These are phyloP conservation scores for Pandemis heparana DNA, from an alignment of 2,888 invertebrate species.

Conservation along the genomic window DNA sequence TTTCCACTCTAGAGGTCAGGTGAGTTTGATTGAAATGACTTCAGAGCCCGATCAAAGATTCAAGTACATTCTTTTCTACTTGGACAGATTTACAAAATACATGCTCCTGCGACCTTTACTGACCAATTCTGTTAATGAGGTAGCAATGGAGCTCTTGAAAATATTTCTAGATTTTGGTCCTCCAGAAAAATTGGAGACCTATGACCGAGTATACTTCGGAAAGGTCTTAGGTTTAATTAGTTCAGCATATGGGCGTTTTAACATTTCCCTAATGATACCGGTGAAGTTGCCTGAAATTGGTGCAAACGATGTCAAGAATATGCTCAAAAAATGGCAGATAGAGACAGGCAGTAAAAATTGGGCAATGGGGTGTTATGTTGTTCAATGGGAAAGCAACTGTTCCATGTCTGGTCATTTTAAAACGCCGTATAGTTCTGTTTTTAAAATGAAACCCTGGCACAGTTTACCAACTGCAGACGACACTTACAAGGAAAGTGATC, in stretches of 20 bases:
- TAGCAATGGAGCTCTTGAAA: constrained; percentile 35
- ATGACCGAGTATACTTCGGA: constrained; percentile 10
- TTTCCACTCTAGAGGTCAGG: constrained; percentile 27
- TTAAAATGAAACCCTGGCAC: constrained; percentile 2
- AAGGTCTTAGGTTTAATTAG: constrained; percentile 14
- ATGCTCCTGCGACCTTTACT: constrained; percentile 33
- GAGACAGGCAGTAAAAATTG: constrained; percentile 20
- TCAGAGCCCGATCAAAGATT: constrained; percentile 18
- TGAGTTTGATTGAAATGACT: constrained; percentile 27
- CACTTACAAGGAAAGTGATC: neutral
- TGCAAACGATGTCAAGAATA: constrained; percentile 1
- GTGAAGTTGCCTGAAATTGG: constrained; percentile 15
- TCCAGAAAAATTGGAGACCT: constrained; percentile 21
- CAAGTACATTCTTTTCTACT: constrained; percentile 21
- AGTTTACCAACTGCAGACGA: neutral
- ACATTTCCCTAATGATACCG: constrained; percentile 14
- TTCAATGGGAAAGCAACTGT: constrained; percentile 32
- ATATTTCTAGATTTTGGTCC: constrained; percentile 36
- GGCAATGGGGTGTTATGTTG: constrained; percentile 35
- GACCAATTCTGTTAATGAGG: constrained; percentile 15
- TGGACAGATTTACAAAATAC: constrained; percentile 27
- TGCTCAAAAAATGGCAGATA: constrained; percentile 20
- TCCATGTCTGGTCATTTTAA: neutral
- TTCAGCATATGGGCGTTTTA: constrained; percentile 11
- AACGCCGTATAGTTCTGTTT: constrained; percentile 21